Conservation (phyloP, 1,140 invertebrate species). For the Brachionus sp. region DNA sequence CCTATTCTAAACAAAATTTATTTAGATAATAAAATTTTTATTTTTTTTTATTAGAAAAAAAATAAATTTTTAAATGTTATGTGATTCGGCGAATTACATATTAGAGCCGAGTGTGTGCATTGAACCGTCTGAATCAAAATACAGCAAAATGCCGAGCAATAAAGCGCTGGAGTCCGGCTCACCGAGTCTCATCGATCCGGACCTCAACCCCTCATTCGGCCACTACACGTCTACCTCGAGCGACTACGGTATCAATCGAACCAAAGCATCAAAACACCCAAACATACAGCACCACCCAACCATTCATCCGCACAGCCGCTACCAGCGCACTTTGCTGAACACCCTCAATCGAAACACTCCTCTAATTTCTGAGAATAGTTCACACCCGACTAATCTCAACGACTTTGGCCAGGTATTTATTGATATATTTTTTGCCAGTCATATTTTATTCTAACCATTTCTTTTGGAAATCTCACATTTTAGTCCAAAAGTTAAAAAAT, state of each 20-base stretch:
- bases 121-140: background rate
- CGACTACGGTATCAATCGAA: background rate
- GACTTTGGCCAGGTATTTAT: background rate
- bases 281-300: slow-evolving; percentile 43
- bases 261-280: slow-evolving; percentile 12
- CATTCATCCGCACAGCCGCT: slow-evolving; percentile 25
- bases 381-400: background rate
- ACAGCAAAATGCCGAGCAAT: background rate
- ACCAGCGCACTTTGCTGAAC: background rate
- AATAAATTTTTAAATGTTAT: background rate
- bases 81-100: background rate
- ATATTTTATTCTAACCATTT: no score
- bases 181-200: background rate
- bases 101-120: background rate
- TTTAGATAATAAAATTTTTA: background rate
- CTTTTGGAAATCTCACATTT: background rate
- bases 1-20: background rate
- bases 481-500: background rate
- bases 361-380: background rate
- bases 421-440: no score
- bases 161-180: background rate
- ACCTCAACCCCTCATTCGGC: background rate
- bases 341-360: background rate
- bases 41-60: background rate
- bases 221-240: slow-evolving; percentile 35